A percentile compares a stretch with the other conserved stretches of the same genome.
These are phyloP conservation scores for Sorex araneus DNA, from an alignment of 2,113 vertebrate species.

Conservation along the genomic window DNA sequence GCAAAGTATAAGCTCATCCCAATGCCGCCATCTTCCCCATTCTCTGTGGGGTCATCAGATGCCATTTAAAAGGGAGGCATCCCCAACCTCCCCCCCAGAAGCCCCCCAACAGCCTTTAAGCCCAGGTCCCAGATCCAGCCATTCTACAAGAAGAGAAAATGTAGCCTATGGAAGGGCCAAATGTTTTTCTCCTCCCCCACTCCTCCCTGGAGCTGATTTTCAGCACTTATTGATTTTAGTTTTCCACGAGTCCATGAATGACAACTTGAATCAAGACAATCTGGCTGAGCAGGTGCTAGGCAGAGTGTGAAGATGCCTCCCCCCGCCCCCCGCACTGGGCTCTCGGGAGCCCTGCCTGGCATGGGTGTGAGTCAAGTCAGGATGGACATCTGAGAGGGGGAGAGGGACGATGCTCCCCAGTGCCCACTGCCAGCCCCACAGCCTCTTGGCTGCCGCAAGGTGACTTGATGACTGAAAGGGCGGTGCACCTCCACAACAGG, in stretches of 20 bases:
- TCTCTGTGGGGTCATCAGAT: background rate
- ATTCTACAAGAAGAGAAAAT: background rate
- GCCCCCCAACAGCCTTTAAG: background rate
- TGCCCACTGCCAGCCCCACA: background rate
- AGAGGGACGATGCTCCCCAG: constrained; percentile 55
- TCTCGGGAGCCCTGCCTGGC: constrained; percentile 39
- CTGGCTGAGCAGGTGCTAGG: constrained; percentile 83
- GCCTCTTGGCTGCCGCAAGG: constrained; percentile 29
- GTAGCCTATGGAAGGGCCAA: background rate
- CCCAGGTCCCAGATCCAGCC: background rate
- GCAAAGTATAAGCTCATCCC: background rate
- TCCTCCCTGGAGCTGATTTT: constrained; percentile 80
- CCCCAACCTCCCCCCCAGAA: background rate
- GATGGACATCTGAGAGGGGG: constrained; percentile 73
- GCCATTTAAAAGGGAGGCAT: background rate
- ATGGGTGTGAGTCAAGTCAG: constrained; percentile 65
- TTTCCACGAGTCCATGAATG: constrained; percentile 82
- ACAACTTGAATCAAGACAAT: constrained; percentile 87
- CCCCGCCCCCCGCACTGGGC: background rate
- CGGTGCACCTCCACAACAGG: constrained; percentile 42
- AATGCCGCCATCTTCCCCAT: background rate
- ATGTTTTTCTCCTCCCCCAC: background rate
- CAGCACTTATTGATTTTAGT: constrained; percentile 88
- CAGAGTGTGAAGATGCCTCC: constrained; percentile 63
- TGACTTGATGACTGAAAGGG: constrained; percentile 44